Evolutionary conservation across 2,797 vertebrate genomes (phyloP).

Genomic region (Chaetophractus vellerosus): DNA sequence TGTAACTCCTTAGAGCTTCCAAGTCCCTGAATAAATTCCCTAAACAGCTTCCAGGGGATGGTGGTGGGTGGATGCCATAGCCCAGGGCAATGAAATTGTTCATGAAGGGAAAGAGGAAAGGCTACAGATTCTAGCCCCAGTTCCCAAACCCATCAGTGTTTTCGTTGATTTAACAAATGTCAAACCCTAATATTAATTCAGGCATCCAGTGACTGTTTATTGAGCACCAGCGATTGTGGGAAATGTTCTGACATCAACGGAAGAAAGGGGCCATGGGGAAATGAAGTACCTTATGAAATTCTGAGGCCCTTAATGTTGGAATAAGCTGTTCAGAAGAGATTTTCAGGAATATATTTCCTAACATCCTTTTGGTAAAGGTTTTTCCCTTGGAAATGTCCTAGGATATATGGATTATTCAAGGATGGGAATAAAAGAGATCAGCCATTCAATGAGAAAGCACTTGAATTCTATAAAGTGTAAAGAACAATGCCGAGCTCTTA

Average conservation of each 20-base stretch:
- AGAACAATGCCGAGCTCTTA: slow-evolving; percentile 19
- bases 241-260: slow-evolving; percentile 48
- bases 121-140: background rate
- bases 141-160: background rate
- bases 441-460: background rate
- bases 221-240: background rate
- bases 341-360: background rate
- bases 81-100: background rate
- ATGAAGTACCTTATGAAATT: slow-evolving; percentile 62
- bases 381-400: slow-evolving; percentile 54
- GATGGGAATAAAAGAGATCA: background rate
- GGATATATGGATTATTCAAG: background rate
- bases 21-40: background rate
- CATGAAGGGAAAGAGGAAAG: background rate
- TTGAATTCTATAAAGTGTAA: background rate
- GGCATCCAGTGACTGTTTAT: background rate
- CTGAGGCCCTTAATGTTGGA: background rate
- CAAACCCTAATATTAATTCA: slow-evolving; percentile 51
- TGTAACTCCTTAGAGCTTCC: background rate
- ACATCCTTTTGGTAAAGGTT: background rate
- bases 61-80: background rate
- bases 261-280: background rate
- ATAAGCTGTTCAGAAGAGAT: background rate
- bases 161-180: slow-evolving; percentile 60
- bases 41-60: background rate